Evolutionary conservation across 2,113 vertebrate genomes (phyloP).

Genomic region (Bettongia penicillata): DNA sequence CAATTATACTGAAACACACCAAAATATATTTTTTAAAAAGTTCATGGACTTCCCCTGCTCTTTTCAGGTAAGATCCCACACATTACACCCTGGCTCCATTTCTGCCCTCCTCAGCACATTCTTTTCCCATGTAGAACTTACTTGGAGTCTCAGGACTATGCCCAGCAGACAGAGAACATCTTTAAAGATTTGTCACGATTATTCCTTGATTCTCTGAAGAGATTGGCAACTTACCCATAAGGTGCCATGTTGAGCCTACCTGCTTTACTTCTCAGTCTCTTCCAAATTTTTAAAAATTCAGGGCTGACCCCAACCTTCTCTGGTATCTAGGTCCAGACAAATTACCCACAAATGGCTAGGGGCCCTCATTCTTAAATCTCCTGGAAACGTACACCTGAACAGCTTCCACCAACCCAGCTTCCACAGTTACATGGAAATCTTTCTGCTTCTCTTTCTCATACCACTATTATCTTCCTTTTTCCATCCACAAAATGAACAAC

Average conservation of each 20-base stretch:
- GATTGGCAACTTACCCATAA: neutral
- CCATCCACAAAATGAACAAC: neutral
- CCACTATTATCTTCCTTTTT: neutral
- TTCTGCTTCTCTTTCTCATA: neutral
- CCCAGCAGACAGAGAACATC: neutral
- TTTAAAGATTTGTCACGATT: neutral
- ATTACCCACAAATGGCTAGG: neutral
- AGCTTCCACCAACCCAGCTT: neutral
- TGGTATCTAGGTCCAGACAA: neutral
- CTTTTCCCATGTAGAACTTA: neutral
- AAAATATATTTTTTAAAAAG: neutral
- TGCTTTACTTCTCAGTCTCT: neutral
- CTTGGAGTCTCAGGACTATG: neutral
- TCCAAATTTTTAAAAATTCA: neutral
- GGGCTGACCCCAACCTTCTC: neutral
- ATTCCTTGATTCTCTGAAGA: neutral
- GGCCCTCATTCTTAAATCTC: neutral
- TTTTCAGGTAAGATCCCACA: neutral
- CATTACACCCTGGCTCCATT: neutral
- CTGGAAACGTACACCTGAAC: neutral
- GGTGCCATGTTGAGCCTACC: neutral
- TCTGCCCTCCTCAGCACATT: neutral
- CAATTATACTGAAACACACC: neutral
- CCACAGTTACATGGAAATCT: neutral
- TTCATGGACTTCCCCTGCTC: neutral